These are phyloP conservation scores for Sarcophaga caerulescens DNA, from an alignment of 2,888 invertebrate species.

Conservation along the genomic window DNA sequence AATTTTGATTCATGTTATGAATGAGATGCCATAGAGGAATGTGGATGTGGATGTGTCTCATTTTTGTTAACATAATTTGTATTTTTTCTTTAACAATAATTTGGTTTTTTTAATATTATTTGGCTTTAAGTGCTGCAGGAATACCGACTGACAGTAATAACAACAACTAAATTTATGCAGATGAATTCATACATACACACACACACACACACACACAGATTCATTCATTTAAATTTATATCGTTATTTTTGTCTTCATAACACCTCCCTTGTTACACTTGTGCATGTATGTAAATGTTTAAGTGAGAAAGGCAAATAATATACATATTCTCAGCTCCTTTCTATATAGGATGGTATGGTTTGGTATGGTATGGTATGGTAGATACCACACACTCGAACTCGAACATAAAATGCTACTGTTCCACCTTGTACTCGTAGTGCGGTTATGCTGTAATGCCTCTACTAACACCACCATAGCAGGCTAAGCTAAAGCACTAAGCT, in stretches of 20 bases:
- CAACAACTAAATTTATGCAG: slow-evolving; percentile 37
- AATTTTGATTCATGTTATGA: slow-evolving; percentile 44
- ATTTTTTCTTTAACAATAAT: slow-evolving; percentile 45
- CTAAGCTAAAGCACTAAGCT: background rate
- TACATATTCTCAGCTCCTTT: too few species aligned
- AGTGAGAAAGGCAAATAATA: background rate
- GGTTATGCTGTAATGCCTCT: background rate
- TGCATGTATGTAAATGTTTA: slow-evolving; percentile 15
- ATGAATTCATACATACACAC: slow-evolving; percentile 26
- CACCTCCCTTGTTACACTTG: slow-evolving; percentile 22
- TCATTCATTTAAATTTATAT: slow-evolving; percentile 42
- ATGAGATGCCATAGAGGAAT: too few species aligned
- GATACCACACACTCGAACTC: background rate
- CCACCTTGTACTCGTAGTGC: slow-evolving; percentile 14
- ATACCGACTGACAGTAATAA: background rate
- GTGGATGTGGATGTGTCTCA: background rate
- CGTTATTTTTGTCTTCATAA: slow-evolving; percentile 23
- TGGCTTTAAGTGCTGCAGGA: slow-evolving; percentile 22
- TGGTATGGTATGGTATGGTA: slow-evolving; percentile 6
- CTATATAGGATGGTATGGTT: too few species aligned
- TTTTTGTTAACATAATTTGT: slow-evolving; percentile 42
- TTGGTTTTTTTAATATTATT: slow-evolving; percentile 43
- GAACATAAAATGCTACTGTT: background rate
- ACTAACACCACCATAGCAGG: slow-evolving; percentile 7
- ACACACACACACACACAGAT: too few species aligned